Conservation (phyloP, 2,888 invertebrate species). For the Tachina fera region DNA sequence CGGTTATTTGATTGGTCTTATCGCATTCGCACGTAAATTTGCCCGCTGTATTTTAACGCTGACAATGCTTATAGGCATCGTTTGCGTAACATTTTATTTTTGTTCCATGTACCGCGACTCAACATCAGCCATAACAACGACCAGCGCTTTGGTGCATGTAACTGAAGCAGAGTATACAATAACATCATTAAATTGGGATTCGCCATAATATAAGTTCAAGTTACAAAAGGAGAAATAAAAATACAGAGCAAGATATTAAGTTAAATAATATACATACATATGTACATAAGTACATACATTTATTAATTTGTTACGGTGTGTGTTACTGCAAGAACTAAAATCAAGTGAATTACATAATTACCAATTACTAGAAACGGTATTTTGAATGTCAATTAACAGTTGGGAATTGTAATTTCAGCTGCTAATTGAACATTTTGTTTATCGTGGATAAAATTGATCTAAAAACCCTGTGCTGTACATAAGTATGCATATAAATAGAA, state of each 20-base stretch:
- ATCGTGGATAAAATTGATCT: not conserved
- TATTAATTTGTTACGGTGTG: too few relatives aligned
- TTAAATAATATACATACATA: not conserved
- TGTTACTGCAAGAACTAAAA: not conserved
- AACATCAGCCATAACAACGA: constrained; percentile 39
- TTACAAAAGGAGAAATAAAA: not conserved
- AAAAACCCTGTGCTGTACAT: not conserved
- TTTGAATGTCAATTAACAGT: too few relatives aligned
- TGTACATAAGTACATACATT: too few relatives aligned
- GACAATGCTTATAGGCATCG: constrained; percentile 77
- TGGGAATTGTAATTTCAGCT: too few relatives aligned
- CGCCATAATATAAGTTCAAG: constrained; percentile 6
- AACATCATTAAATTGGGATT: constrained; percentile 67
- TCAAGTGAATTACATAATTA: not conserved
- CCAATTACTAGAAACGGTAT: too few relatives aligned
- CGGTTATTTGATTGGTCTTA: constrained; percentile 78
- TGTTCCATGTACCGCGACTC: constrained; percentile 71
- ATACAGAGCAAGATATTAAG: not conserved
- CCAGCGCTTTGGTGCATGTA: constrained; percentile 64
- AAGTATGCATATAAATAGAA: not conserved
- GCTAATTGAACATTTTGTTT: not conserved
- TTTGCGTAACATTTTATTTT: constrained; percentile 78
- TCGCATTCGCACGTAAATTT: constrained; percentile 80
- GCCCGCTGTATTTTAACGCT: constrained; percentile 78
- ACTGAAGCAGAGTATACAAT: constrained; percentile 66